Conservation (phyloP, 2,888 invertebrate genomes). For the Eupithecia insigniata region DNA sequence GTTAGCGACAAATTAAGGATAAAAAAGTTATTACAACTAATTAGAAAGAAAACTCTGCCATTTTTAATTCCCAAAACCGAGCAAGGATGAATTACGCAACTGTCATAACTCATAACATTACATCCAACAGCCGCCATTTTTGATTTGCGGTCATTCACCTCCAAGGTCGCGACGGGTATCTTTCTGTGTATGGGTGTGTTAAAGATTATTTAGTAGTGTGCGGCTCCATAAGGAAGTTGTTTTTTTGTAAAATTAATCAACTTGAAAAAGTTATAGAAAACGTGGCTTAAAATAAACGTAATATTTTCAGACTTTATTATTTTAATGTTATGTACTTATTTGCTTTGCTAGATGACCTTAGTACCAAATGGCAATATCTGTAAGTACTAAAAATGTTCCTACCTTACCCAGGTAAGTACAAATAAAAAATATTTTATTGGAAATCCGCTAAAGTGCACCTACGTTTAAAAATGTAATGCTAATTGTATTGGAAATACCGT, state of each 20-base stretch:
- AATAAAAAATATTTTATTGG: neutral
- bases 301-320: neutral
- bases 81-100: conserved; percentile 29
- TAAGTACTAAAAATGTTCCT: neutral
- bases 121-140: conserved; percentile 31
- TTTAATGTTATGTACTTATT: neutral
- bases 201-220: conserved; percentile 12
- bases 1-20: neutral
- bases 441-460: neutral
- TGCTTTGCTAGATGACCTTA: neutral
- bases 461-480: neutral
- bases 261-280: neutral
- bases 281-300: no score
- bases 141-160: conserved; percentile 33
- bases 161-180: conserved; percentile 31
- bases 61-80: conserved; percentile 1
- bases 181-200: neutral
- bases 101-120: conserved; percentile 26
- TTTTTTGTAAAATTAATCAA: neutral
- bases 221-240: neutral
- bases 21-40: neutral
- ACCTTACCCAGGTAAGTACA: no score
- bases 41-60: neutral
- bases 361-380: neutral
- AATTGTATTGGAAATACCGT: neutral